These are phyloP conservation scores for Anorthoa munda DNA, from an alignment of 2,888 invertebrate genomes.

Conservation along the genomic window DNA sequence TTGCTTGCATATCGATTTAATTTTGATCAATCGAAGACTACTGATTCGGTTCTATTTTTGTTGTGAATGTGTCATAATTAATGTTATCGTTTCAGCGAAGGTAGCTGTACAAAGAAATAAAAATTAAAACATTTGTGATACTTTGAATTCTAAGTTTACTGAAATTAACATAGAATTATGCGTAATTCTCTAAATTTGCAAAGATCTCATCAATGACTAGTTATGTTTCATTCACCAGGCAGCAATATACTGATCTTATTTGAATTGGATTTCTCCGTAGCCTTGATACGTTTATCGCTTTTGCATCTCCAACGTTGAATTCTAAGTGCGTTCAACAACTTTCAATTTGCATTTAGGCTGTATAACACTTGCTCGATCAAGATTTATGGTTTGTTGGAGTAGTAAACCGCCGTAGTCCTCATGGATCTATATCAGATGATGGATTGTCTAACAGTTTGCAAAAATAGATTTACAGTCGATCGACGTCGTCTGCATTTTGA, in stretches of 20 bases:
- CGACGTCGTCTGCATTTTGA: slow-evolving; percentile 19
- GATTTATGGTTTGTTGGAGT: slow-evolving; percentile 42
- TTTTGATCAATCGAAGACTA: slow-evolving; percentile 31
- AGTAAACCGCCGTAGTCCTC: slow-evolving; percentile 29
- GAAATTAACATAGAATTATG: neutral
- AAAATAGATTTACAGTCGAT: slow-evolving; percentile 26
- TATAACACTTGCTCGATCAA: slow-evolving; percentile 32
- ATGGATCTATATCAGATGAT: slow-evolving; percentile 45
- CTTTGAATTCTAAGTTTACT: neutral
- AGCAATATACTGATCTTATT: slow-evolving; percentile 16
- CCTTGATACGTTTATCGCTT: slow-evolving; percentile 31
- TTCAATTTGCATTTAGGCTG: slow-evolving; percentile 41
- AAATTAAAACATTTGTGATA: neutral
- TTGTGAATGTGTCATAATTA: neutral
- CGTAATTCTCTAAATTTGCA: neutral
- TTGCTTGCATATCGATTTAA: slow-evolving; percentile 40
- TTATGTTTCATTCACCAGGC: slow-evolving; percentile 23
- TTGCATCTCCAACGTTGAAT: slow-evolving; percentile 22
- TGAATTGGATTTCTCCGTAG: slow-evolving; percentile 27
- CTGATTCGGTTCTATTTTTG: slow-evolving; percentile 21
- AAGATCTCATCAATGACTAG: slow-evolving; percentile 12
- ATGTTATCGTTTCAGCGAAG: neutral
- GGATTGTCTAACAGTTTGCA: slow-evolving; percentile 31
- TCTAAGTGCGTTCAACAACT: slow-evolving; percentile 37
- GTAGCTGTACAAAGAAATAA: neutral